Conservation (phyloP, 2,888 invertebrate species). For the Drosophila sordidula region DNA sequence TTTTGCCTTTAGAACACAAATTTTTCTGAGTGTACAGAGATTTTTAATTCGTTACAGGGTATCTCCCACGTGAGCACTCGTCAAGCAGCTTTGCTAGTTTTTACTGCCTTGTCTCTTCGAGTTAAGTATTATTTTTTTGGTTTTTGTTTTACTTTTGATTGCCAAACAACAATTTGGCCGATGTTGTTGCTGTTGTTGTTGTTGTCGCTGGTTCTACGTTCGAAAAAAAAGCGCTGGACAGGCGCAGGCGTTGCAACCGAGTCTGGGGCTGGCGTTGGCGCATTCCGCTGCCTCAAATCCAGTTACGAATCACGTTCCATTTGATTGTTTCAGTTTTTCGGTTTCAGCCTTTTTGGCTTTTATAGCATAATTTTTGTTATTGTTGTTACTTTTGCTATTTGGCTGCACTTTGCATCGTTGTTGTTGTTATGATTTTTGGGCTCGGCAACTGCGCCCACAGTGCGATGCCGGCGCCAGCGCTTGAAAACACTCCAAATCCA, state of each 20-base stretch:
- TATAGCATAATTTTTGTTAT: conserved; percentile 53
- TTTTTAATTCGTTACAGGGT: conserved; percentile 3
- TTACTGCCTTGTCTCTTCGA: conserved; percentile 24
- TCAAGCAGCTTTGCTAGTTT: conserved; percentile 21
- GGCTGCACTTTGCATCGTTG: conserved; percentile 49
- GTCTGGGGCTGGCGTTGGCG: conserved; percentile 15
- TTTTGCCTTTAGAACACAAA: too few species aligned
- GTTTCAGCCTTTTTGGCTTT: conserved; percentile 33
- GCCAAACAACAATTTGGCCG: conserved; percentile 74
- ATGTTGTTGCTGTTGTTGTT: conserved; percentile 28
- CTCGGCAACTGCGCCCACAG: conserved; percentile 59
- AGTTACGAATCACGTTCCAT: conserved; percentile 67
- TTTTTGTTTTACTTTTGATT: conserved; percentile 63
- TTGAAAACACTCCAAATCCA: conserved; percentile 42
- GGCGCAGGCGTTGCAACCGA: conserved; percentile 18
- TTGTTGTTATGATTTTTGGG: conserved; percentile 36
- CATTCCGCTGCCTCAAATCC: conserved; percentile 49
- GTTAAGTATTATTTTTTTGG: conserved; percentile 32
- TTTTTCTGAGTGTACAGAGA: too few species aligned
- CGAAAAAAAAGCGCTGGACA: conserved; percentile 64
- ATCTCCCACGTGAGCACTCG: neutral
- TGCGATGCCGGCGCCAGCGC: conserved; percentile 51
- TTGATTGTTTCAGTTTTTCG: conserved; percentile 55
- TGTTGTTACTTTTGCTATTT: conserved; percentile 38
- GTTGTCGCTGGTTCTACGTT: conserved; percentile 61